These are phyloP conservation scores for Oryzias curvinotus DNA, from an alignment of 2,113 vertebrate species.

Conservation along the genomic window DNA sequence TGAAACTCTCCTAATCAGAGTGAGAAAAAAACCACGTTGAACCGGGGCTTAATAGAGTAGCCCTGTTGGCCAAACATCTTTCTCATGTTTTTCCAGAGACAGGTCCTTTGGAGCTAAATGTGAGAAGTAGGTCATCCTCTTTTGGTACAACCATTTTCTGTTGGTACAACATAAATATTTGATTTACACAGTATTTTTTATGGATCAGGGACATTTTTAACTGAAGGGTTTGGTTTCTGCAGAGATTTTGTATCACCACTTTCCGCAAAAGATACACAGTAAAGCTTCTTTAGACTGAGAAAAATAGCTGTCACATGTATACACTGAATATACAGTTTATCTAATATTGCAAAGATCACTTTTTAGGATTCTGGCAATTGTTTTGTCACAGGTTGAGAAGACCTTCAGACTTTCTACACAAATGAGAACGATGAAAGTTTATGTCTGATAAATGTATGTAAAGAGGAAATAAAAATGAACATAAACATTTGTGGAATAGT, in stretches of 20 bases:
- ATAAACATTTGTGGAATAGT: too few relatives aligned
- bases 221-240: conserved; percentile 41
- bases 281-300: too few relatives aligned
- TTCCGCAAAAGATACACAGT: too few relatives aligned
- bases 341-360: too few relatives aligned
- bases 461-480: too few relatives aligned
- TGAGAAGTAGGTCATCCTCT: conserved; percentile 77
- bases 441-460: too few relatives aligned
- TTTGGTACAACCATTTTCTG: conserved; percentile 72
- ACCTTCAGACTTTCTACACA: too few relatives aligned
- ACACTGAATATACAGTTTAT: too few relatives aligned
- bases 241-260: conserved; percentile 28
- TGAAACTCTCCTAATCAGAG: conserved; percentile 16
- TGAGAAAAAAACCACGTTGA: conserved; percentile 58
- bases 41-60: conserved; percentile 50
- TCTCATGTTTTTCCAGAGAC: conserved; percentile 69
- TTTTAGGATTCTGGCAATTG: too few relatives aligned
- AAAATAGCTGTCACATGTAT: too few relatives aligned
- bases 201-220: conserved; percentile 61
- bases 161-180: conserved; percentile 77
- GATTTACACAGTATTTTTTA: conserved; percentile 66
- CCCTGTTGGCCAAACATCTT: conserved; percentile 65
- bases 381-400: too few relatives aligned
- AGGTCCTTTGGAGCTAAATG: conserved; percentile 71
- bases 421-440: too few relatives aligned